phyloP scores from a whole-genome alignment of 2,797 vertebrate species.

The Heliangelus exortis region DNA sequence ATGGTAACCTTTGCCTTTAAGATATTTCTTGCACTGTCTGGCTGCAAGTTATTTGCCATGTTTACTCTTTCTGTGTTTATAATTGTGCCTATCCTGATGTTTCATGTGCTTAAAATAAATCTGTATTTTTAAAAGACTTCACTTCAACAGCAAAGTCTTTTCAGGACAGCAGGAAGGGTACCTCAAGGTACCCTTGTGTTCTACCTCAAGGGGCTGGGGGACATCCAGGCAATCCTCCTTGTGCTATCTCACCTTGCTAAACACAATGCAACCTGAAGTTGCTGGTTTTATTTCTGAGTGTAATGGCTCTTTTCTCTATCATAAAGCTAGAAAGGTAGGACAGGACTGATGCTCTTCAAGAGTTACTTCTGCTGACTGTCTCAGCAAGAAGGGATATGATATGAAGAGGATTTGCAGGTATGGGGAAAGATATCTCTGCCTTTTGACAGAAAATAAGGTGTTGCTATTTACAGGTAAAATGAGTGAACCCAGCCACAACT shows the following conservation, averaged over 20 bases:
- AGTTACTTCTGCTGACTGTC: background rate
- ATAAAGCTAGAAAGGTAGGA: background rate
- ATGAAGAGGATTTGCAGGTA: background rate
- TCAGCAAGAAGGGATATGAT: background rate
- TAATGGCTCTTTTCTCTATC: background rate
- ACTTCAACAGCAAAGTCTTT: background rate
- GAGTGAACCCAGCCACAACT: background rate
- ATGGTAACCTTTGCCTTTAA: conserved; percentile 11
- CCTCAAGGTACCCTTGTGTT: too few relatives aligned
- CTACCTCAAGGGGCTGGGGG: background rate
- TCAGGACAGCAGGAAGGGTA: background rate
- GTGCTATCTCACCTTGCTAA: background rate
- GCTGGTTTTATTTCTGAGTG: background rate
- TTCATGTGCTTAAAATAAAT: conserved; percentile 61
- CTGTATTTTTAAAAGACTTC: conserved; percentile 46
- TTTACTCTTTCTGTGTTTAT: conserved; percentile 42
- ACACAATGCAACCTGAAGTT: background rate
- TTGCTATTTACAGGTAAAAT: background rate
- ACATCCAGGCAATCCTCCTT: background rate
- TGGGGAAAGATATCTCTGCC: background rate
- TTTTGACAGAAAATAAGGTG: background rate
- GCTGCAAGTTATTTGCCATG: background rate
- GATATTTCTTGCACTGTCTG: background rate
- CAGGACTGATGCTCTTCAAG: background rate
- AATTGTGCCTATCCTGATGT: conserved; percentile 38